Percentiles rank a stretch among this genome's conserved stretches.
Conservation (phyloP, 2,888 invertebrate species). For the Melanophora roralis region DNA sequence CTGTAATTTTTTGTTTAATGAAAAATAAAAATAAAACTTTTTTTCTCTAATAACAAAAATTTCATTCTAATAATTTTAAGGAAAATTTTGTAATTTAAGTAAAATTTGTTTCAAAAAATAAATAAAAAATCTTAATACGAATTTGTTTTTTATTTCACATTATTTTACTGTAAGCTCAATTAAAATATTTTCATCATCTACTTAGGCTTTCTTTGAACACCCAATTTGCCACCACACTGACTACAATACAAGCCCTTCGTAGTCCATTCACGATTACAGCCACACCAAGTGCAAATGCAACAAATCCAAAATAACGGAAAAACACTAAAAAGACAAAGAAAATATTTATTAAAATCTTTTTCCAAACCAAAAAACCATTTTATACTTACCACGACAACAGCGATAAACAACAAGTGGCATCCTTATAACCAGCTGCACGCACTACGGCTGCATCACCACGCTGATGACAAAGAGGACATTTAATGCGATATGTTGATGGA, state of each 20-base stretch:
- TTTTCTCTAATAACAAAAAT: too few relatives aligned
- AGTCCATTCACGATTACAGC: conserved; percentile 72
- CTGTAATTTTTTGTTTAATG: too few relatives aligned
- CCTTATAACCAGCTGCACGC: conserved; percentile 70
- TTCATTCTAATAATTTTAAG: too few relatives aligned
- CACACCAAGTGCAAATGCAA: conserved; percentile 72
- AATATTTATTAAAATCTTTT: neutral
- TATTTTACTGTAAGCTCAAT: neutral
- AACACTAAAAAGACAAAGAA: conserved; percentile 60
- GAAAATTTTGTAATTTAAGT: too few relatives aligned
- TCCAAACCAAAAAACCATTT: neutral
- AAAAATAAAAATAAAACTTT: too few relatives aligned
- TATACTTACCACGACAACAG: conserved; percentile 71
- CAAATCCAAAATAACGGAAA: conserved; percentile 73
- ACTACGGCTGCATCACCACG: conserved; percentile 72
- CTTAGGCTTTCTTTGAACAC: conserved; percentile 65
- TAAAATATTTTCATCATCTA: conserved; percentile 23
- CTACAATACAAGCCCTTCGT: conserved; percentile 72
- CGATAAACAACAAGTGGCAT: conserved; percentile 70
- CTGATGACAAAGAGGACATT: conserved; percentile 73
- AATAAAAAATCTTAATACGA: too few relatives aligned
- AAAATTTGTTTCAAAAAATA: neutral
- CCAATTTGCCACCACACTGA: conserved; percentile 72
- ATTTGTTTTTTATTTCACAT: neutral
- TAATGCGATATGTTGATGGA: conserved; percentile 71